Evolutionary conservation across 2,888 invertebrate species (phyloP).

Genomic region (Chrysolina americana): DNA sequence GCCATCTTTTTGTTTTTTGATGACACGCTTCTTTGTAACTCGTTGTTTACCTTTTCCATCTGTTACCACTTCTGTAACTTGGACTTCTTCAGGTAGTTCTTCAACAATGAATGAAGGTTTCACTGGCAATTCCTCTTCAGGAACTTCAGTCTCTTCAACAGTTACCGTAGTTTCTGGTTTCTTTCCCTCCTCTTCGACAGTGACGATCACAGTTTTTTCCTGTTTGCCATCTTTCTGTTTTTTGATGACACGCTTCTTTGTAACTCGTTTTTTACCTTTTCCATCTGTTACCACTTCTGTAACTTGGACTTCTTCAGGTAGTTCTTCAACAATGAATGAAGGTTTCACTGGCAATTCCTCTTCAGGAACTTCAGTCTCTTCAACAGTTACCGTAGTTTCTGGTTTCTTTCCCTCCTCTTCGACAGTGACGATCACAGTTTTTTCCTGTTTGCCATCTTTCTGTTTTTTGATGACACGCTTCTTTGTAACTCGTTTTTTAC

Average conservation of each 20-base stretch:
- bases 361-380: constrained; percentile 61
- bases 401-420: constrained; percentile 66
- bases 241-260: constrained; percentile 58
- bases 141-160: constrained; percentile 54
- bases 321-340: constrained; percentile 43
- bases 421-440: constrained; percentile 59
- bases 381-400: constrained; percentile 65
- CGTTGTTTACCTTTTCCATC: constrained; percentile 54
- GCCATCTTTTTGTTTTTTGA: constrained; percentile 62
- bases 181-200: constrained; percentile 58
- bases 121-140: constrained; percentile 52
- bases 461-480: constrained; percentile 60
- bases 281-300: constrained; percentile 58
- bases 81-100: constrained; percentile 56
- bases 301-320: constrained; percentile 59
- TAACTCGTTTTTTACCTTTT: constrained; percentile 61
- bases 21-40: constrained; percentile 54
- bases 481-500: constrained; percentile 45
- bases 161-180: constrained; percentile 59
- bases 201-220: constrained; percentile 66
- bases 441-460: constrained; percentile 58
- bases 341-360: constrained; percentile 32
- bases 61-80: constrained; percentile 52
- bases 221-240: constrained; percentile 62
- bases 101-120: constrained; percentile 52